A percentile compares a stretch with the other conserved stretches of the same genome.
phyloP scores from a whole-genome alignment of 2,888 invertebrate species.

The Machimus rusticus region DNA sequence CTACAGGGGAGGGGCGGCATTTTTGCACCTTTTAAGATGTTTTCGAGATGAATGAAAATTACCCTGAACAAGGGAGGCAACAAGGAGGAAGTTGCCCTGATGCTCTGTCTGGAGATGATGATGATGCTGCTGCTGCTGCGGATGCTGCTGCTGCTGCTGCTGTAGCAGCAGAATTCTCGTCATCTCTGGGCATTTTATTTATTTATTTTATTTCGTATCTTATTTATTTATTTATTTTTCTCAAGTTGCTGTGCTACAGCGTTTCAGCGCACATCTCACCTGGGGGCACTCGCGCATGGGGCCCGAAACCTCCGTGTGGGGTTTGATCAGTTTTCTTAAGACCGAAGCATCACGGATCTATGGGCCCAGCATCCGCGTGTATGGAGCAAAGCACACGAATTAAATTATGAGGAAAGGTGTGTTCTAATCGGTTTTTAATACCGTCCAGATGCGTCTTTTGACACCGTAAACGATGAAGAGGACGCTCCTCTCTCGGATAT shows the following conservation, averaged over 20 bases:
- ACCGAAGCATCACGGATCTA: not conserved
- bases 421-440: conserved; percentile 41
- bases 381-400: not conserved
- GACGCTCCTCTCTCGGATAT: not conserved
- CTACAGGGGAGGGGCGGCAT: not conserved
- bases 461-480: not conserved
- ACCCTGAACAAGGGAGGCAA: not conserved
- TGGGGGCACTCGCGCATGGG: not conserved
- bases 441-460: not conserved
- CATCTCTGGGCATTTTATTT: not conserved
- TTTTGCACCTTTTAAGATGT: not conserved
- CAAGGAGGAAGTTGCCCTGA: not conserved
- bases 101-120: not conserved
- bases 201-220: not conserved
- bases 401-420: conserved; percentile 45
- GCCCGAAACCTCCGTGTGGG: not conserved
- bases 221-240: not conserved
- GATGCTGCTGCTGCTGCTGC: not conserved
- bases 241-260: not conserved
- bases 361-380: not conserved
- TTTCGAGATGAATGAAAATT: not conserved
- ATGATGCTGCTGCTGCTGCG: not conserved
- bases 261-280: not conserved
- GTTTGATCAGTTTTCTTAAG: not conserved
- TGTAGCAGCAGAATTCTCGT: not conserved